Base-by-base conservation (phyloP, 2,888 invertebrate genomes). In the Macrosoma leucophasiata region DNA sequence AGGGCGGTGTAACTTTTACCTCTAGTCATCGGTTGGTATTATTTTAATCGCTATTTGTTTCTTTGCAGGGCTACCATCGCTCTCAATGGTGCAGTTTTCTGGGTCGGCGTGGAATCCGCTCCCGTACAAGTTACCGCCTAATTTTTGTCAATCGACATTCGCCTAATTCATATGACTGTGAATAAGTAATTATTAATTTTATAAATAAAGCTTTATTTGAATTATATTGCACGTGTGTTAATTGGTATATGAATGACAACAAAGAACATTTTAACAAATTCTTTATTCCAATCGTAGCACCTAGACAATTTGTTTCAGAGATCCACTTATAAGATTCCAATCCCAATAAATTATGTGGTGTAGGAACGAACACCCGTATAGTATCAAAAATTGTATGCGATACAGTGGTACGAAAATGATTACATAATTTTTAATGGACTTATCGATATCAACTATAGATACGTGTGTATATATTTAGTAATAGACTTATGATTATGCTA, bases 71-170 rank as follows among this genome's bases (percentile, higher is more conserved):
- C 86, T 9, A 91, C 92, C 19, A 86, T 91, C 33, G 92, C 89
- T 18, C 73, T 86, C 58, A 87, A 89, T 59, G 90, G 90, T n/a
- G 89, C 86, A 4, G 86, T 86, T 8, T 92, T 89, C 76, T 92
- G 92, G 92, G 90, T 89, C 3, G 86, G 85, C 25, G 86, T 90
- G 29, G 87, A 89, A 58, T 87, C 88, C 17, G 87, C 86, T 32
- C 85, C 86, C 24, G 74, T 90, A 34, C 85, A 84, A 66, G 87
- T 90, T n/a, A 55, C 46, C 21, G 43, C 56, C 35, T 61, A 52
- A 50, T 28, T 38, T 20, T 21, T 29, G 30, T 11, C 9, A 18
- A 13, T 24, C 27, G 26, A 26, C 13, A 15, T 14, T 32, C 20
- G 7, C 24, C 10, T 11, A 2, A 5, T 17, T 8, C 29, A 20